These are phyloP conservation scores for Oscheius sp. DNA, from an alignment of 2,888 invertebrate species.

Conservation along the genomic window DNA sequence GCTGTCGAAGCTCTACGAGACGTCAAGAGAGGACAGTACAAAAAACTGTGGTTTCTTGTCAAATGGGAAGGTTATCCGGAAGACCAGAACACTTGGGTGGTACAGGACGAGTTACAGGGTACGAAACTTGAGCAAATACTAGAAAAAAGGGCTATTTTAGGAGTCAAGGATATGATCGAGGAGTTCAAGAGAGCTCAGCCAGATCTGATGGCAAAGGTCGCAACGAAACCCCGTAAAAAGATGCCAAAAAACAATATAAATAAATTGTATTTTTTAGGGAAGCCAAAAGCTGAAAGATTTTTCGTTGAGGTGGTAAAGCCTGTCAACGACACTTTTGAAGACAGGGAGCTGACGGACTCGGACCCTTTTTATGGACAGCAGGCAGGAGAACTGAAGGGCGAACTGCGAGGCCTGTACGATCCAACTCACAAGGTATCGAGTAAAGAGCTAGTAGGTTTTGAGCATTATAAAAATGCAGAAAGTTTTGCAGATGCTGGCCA, in stretches of 20 bases:
- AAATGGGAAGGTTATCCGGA: slow-evolving; percentile 23
- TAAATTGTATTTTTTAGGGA: no score
- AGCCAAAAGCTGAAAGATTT: background rate
- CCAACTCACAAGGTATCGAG: slow-evolving; percentile 16
- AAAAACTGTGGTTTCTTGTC: background rate
- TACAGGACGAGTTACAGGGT: background rate
- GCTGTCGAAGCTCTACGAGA: slow-evolving; percentile 8
- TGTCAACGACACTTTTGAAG: background rate
- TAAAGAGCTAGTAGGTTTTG: slow-evolving; percentile 25
- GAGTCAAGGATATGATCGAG: background rate
- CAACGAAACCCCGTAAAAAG: no score
- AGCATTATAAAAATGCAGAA: background rate
- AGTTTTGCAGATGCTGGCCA: slow-evolving; percentile 12
- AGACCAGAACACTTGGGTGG: slow-evolving; percentile 7
- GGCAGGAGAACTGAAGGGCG: slow-evolving; percentile 16
- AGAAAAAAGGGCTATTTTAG: no score
- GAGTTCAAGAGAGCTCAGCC: background rate
- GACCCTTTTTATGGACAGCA: slow-evolving; percentile 18
- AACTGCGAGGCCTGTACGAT: slow-evolving; percentile 24
- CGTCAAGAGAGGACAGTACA: slow-evolving; percentile 11
- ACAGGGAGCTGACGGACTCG: background rate
- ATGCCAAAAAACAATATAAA: no score
- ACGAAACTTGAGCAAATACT: no score
- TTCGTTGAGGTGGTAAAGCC: background rate
- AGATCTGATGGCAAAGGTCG: no score